Conservation (phyloP, 1,140 invertebrate genomes). For the Trachelipus rathkii region DNA sequence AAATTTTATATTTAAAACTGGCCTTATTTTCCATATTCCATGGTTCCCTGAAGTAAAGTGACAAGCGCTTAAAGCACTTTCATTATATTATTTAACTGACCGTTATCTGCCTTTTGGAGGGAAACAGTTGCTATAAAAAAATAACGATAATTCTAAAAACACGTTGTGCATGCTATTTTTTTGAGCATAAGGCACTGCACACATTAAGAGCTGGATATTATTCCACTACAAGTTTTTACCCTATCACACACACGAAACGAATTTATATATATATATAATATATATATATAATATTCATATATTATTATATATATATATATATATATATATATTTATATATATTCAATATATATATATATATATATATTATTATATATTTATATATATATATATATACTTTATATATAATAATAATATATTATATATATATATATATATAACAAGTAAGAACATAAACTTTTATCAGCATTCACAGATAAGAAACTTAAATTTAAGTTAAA, state of each 20-base stretch:
- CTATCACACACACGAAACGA: neutral
- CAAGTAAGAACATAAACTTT: neutral
- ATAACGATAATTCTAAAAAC: conserved; percentile 1
- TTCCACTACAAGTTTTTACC: neutral
- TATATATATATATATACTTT: neutral
- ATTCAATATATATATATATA: neutral
- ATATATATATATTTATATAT: neutral
- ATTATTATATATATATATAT: neutral
- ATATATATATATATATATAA: neutral
- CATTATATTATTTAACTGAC: neutral
- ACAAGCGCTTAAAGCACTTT: neutral
- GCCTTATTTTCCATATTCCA: neutral
- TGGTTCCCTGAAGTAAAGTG: neutral
- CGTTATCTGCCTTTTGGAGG: conserved; percentile 5
- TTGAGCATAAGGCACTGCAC: conserved; percentile 11
- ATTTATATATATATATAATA: neutral
- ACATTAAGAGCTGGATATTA: conserved; percentile 5
- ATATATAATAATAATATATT: neutral
- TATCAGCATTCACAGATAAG: conserved; percentile 4
- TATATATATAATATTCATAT: neutral
- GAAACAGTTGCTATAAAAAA: conserved; percentile 9
- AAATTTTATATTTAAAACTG: neutral
- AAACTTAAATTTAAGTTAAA: neutral
- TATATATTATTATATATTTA: neutral
- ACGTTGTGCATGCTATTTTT: neutral